Percentiles rank a stretch among this genome's conserved stretches.
Conservation (phyloP, 2,888 invertebrate species). For the Pinctada fucata region DNA sequence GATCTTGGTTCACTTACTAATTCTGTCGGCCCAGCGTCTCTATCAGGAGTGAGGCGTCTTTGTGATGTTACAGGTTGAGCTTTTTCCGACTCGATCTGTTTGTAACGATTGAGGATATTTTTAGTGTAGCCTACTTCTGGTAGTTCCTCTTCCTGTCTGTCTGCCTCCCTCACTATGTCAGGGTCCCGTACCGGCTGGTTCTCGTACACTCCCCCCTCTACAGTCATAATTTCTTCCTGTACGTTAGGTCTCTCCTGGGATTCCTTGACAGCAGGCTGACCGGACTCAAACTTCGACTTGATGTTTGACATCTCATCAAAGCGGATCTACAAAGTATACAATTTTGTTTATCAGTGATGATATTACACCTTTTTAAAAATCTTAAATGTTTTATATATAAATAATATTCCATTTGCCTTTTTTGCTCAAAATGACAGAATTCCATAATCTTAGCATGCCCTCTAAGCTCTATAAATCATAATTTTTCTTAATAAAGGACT, state of each 20-base stretch:
- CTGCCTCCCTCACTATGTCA: slow-evolving; percentile 53
- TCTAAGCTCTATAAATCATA: too few relatives aligned
- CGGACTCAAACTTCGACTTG: slow-evolving; percentile 57
- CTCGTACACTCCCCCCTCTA: slow-evolving; percentile 66
- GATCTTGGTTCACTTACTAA: slow-evolving; percentile 59
- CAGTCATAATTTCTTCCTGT: slow-evolving; percentile 45
- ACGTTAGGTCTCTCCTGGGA: slow-evolving; percentile 42
- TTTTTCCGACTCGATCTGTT: slow-evolving; percentile 48
- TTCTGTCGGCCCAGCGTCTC: slow-evolving; percentile 52
- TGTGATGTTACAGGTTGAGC: slow-evolving; percentile 40
- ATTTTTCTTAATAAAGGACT: too few relatives aligned
- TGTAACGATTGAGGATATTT: slow-evolving; percentile 52
- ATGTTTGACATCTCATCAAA: slow-evolving; percentile 59
- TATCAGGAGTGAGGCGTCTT: slow-evolving; percentile 54
- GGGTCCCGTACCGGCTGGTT: slow-evolving; percentile 61
- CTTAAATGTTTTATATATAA: too few relatives aligned
- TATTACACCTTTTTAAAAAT: too few relatives aligned
- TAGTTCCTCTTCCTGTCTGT: slow-evolving; percentile 47
- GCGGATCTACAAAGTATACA: slow-evolving; percentile 47
- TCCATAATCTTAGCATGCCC: too few relatives aligned
- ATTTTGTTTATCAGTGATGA: too few relatives aligned
- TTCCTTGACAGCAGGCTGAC: slow-evolving; percentile 33
- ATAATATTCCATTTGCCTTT: too few relatives aligned
- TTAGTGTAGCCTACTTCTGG: slow-evolving; percentile 59
- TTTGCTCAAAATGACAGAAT: background rate